Conservation (phyloP, 2,888 invertebrate genomes). For the Drosophila picticornis region DNA sequence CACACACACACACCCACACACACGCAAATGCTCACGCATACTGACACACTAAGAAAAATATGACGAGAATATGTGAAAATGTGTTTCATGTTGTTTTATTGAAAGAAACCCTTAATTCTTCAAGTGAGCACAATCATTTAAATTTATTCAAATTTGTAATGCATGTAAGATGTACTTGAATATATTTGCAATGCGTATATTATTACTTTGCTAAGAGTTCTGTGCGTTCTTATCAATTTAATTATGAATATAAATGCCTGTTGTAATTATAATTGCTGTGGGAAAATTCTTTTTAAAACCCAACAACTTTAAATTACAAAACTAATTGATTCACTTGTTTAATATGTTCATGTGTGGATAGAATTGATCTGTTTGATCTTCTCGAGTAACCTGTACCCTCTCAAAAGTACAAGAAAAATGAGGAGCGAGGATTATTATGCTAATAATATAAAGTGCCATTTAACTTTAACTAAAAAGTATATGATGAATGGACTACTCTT, state of each 20-base stretch:
- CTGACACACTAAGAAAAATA: background rate
- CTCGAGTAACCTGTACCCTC: too few relatives aligned
- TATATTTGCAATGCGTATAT: background rate
- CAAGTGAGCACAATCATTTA: background rate
- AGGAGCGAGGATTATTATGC: too few relatives aligned
- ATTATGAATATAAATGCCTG: background rate
- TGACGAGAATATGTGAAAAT: background rate
- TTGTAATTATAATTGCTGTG: background rate
- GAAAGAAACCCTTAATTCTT: background rate
- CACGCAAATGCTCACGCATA: slow-evolving; percentile 1
- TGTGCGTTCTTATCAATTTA: background rate
- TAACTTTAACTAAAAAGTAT: background rate
- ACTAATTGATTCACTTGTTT: background rate
- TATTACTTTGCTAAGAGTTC: background rate
- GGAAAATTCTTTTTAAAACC: background rate
- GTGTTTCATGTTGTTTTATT: background rate
- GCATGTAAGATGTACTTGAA: background rate
- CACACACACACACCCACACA: slow-evolving; percentile 4
- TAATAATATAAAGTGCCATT: too few relatives aligned
- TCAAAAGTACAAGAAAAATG: too few relatives aligned
- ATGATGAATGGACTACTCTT: background rate
- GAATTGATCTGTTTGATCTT: too few relatives aligned
- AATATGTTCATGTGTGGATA: too few relatives aligned
- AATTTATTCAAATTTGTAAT: background rate
- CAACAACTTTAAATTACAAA: background rate